phyloP scores from a whole-genome alignment of 1,140 invertebrate genomes.

The Rhagoletis zephyria region DNA sequence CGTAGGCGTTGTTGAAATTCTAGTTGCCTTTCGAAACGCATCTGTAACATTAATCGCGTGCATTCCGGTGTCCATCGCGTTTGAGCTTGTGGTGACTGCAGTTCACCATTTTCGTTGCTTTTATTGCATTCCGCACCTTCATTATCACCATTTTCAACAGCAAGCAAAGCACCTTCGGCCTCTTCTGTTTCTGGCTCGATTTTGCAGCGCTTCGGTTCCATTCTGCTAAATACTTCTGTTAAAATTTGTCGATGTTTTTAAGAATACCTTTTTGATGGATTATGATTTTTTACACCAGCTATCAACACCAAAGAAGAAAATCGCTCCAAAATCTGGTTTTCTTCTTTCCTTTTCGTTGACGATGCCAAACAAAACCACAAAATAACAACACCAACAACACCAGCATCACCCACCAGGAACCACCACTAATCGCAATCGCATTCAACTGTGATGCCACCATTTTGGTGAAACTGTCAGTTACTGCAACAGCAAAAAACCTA shows the following conservation, averaged over 20 bases:
- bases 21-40: conserved; percentile 36
- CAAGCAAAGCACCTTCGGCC: background rate
- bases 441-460: conserved; percentile 26
- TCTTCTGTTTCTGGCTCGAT: conserved; percentile 12
- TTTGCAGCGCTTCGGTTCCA: conserved; percentile 37
- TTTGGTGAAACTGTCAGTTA: conserved; percentile 17
- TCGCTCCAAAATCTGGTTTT: conserved; percentile 1
- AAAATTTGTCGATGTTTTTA: no score
- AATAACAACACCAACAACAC: background rate
- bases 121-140: conserved; percentile 11
- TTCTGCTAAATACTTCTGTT: background rate
- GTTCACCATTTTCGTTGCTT: conserved; percentile 6
- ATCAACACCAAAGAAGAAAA: conserved; percentile 7
- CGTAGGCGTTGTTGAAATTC: conserved; percentile 43
- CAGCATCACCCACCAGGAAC: background rate
- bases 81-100: conserved; percentile 33
- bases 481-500: background rate
- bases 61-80: conserved; percentile 47
- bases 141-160: conserved; percentile 37
- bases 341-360: conserved; percentile 9
- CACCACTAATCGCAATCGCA: conserved; percentile 1
- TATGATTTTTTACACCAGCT: background rate
- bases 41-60: conserved; percentile 28
- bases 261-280: background rate
- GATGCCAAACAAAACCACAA: conserved; percentile 9